These are phyloP conservation scores for Pristiophorus japonicus DNA, from an alignment of 2,113 vertebrate species.

Conservation along the genomic window DNA sequence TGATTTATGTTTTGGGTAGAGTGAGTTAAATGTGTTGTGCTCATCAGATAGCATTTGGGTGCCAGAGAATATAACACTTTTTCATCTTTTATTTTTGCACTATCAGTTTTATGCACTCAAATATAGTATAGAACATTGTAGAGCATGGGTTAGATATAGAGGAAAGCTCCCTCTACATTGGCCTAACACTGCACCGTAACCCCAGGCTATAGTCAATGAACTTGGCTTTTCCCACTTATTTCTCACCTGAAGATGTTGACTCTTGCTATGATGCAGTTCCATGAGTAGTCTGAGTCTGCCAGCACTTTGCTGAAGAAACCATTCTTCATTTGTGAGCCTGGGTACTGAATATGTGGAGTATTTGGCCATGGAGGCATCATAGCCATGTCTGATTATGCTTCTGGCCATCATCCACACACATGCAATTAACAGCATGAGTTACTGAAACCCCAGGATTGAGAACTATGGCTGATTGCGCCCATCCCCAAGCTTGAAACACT, in stretches of 20 bases:
- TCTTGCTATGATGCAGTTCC: neutral
- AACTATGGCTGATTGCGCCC: neutral
- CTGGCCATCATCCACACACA: neutral
- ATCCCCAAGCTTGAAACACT: neutral
- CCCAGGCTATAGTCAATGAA: neutral
- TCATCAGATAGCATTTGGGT: neutral
- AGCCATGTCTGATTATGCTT: neutral
- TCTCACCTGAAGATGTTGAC: neutral
- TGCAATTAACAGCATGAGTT: neutral
- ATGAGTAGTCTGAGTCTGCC: neutral
- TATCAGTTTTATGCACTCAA: neutral
- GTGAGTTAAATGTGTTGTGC: neutral
- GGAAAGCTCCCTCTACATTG: neutral
- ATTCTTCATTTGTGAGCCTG: neutral
- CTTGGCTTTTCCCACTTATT: neutral
- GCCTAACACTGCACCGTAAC: neutral
- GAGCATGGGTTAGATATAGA: neutral
- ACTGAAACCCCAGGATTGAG: neutral
- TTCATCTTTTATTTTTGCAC: neutral
- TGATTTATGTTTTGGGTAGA: neutral
- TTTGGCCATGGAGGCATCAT: neutral
- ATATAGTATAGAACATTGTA: neutral
- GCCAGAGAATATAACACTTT: neutral
- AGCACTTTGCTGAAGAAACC: neutral
- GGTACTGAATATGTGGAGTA: neutral